Percentiles rank a stretch among this genome's conserved stretches.
phyloP scores from a whole-genome alignment of 2,888 invertebrate species.

The Parelbella ahira region DNA sequence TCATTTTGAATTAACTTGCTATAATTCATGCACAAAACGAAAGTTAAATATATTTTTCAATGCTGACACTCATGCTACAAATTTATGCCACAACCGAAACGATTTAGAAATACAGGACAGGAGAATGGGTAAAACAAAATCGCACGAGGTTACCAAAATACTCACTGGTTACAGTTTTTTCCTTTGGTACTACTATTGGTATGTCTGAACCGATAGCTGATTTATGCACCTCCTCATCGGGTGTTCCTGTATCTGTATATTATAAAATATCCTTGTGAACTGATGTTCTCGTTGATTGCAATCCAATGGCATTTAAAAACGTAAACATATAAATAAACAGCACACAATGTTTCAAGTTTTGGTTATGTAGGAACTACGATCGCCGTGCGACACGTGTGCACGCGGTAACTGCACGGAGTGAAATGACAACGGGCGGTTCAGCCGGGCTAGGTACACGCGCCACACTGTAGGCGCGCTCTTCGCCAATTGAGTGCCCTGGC shows the following conservation, averaged over 20 bases:
- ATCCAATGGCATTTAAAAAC: constrained; percentile 13
- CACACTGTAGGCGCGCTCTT: constrained; percentile 33
- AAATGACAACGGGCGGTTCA: constrained; percentile 12
- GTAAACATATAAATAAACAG: constrained; percentile 31
- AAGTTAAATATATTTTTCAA: constrained; percentile 52
- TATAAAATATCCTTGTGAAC: constrained; percentile 60
- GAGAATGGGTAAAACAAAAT: constrained; percentile 46
- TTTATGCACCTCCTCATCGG: constrained; percentile 73
- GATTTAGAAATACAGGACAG: constrained; percentile 42
- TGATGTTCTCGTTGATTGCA: constrained; percentile 31
- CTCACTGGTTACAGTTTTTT: constrained; percentile 72
- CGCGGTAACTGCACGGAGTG: constrained; percentile 48
- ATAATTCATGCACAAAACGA: constrained; percentile 11
- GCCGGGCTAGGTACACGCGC: constrained; percentile 31
- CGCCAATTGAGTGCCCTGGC: constrained; percentile 34
- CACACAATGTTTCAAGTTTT: constrained; percentile 15
- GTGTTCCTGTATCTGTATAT: constrained; percentile 72
- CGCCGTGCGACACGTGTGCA: constrained; percentile 26
- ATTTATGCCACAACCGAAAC: constrained; percentile 43
- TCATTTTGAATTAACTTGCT: constrained; percentile 11
- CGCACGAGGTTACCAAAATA: constrained; percentile 53
- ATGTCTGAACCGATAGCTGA: constrained; percentile 61
- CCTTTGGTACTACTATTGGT: constrained; percentile 62
- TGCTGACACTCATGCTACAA: constrained; percentile 47
- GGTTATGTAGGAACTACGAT: constrained; percentile 16